phyloP scores from a whole-genome alignment of 1,140 invertebrate species.

The Drosophila cardini region DNA sequence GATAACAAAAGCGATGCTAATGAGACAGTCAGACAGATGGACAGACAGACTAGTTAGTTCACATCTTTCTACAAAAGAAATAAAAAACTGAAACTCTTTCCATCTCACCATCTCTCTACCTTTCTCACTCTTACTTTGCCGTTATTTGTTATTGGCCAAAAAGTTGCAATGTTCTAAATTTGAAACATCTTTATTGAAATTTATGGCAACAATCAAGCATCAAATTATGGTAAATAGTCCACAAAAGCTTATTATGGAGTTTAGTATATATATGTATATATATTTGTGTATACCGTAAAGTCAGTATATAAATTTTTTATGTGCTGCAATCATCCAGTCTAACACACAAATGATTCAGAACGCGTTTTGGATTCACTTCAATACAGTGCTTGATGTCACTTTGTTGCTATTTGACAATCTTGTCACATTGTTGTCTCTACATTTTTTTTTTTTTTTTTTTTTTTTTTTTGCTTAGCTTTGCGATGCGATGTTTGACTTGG shows the following conservation, averaged over 20 bases:
- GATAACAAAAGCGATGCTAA: constrained; percentile 56
- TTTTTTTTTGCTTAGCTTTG: neutral
- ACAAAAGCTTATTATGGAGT: neutral
- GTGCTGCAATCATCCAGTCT: constrained; percentile 3
- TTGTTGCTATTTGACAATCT: constrained; percentile 77
- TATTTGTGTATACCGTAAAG: neutral
- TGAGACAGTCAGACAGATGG: constrained; percentile 18
- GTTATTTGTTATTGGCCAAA: constrained; percentile 15
- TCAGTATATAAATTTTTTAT: neutral
- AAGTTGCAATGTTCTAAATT: constrained; percentile 32
- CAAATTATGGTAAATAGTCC: constrained; percentile 30
- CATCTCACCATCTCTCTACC: neutral
- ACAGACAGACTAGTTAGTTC: constrained; percentile 31
- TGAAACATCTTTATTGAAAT: constrained; percentile 33
- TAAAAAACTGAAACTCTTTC: constrained; percentile 7
- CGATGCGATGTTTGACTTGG: constrained; percentile 65
- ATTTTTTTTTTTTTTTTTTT: no score
- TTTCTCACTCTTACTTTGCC: constrained; percentile 5
- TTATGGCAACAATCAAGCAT: constrained; percentile 29
- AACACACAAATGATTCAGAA: neutral
- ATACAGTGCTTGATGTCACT: constrained; percentile 25
- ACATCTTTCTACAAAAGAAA: constrained; percentile 6
- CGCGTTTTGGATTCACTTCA: constrained; percentile 2
- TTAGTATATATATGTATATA: neutral
- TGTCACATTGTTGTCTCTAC: constrained; percentile 58